Percentiles rank a stretch among this genome's conserved stretches.
Evolutionary conservation across 2,888 invertebrate species (phyloP).

Genomic region (Andrena bucephala): DNA sequence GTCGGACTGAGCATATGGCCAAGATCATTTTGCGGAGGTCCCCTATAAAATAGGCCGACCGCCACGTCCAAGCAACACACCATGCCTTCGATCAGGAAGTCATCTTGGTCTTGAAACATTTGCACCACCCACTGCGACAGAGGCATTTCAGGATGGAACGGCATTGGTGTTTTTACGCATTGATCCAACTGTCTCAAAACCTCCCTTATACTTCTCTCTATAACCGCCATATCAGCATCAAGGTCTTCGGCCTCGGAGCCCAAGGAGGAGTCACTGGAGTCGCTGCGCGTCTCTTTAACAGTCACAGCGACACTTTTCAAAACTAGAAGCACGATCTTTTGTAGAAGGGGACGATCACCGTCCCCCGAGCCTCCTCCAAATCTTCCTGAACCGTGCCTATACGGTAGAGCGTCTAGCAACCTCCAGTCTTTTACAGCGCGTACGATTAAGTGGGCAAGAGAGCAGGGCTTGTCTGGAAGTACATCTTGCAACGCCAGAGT

Average conservation of each 20-base stretch:
- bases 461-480: conserved; percentile 94
- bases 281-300: conserved; percentile 95
- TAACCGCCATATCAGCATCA: conserved; percentile 95
- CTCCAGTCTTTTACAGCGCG: conserved; percentile 94
- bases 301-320: conserved; percentile 95
- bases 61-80: conserved; percentile 96
- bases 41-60: conserved; percentile 93
- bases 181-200: conserved; percentile 93
- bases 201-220: conserved; percentile 94
- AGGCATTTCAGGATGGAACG: conserved; percentile 95
- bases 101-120: conserved; percentile 95
- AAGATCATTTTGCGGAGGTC: conserved; percentile 92
- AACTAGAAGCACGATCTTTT: conserved; percentile 94
- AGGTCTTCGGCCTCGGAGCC: conserved; percentile 94
- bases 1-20: conserved; percentile 94
- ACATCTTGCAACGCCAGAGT: conserved; percentile 95
- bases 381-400: conserved; percentile 85
- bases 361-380: conserved; percentile 86
- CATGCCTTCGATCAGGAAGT: conserved; percentile 96
- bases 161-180: conserved; percentile 92
- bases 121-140: conserved; percentile 95
- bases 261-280: conserved; percentile 93
- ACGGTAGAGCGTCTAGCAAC: conserved; percentile 87
- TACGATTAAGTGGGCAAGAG: conserved; percentile 93
- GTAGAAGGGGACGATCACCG: conserved; percentile 89